phyloP scores from a whole-genome alignment of 2,888 invertebrate species.

The Keiferia lycopersicella region DNA sequence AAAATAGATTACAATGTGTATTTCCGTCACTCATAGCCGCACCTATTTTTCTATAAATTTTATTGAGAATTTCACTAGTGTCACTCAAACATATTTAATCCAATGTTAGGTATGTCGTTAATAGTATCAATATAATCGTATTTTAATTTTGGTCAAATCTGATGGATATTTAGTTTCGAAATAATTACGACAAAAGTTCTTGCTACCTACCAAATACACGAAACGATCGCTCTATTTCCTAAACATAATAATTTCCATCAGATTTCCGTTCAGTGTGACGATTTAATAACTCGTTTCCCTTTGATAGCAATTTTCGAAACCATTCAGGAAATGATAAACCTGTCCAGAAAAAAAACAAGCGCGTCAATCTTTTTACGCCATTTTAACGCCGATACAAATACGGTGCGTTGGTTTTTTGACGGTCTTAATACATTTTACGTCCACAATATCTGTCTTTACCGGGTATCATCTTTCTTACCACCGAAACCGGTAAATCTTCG shows the following conservation, averaged over 20 bases:
- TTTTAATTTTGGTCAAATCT: no score
- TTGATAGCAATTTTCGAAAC: background rate
- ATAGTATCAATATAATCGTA: no score
- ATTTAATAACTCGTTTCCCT: background rate
- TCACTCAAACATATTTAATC: no score
- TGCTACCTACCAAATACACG: no score
- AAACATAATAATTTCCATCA: background rate
- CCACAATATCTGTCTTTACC: slow-evolving; percentile 4
- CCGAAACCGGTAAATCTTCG: slow-evolving; percentile 13
- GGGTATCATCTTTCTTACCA: slow-evolving; percentile 13
- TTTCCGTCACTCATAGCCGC: no score
- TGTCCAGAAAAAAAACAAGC: background rate
- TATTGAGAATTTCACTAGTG: no score
- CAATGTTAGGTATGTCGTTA: no score
- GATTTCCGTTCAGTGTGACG: no score
- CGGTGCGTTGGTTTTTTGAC: slow-evolving; percentile 5
- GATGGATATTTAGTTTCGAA: no score
- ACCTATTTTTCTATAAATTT: no score
- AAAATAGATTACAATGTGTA: no score
- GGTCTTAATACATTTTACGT: slow-evolving; percentile 1
- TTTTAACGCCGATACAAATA: slow-evolving; percentile 16
- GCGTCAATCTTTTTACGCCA: slow-evolving; percentile 11
- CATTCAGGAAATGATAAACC: background rate
- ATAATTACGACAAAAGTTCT: no score
- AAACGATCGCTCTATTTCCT: background rate